phyloP scores from a whole-genome alignment of 1,140 invertebrate species.

The Cataglyphis hispanica region DNA sequence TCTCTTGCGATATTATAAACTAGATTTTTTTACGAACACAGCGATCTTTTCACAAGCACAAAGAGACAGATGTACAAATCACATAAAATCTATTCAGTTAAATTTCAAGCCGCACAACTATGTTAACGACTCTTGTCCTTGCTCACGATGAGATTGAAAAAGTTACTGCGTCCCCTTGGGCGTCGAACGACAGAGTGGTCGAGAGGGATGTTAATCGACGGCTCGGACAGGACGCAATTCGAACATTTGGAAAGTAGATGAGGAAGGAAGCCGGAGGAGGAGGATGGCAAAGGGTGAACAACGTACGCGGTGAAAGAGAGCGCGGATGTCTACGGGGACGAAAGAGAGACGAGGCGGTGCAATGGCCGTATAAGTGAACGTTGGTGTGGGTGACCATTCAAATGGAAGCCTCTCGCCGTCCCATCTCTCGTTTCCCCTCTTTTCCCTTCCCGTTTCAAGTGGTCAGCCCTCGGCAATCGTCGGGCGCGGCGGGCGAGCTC shows the following conservation, averaged over 20 bases:
- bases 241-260: constrained; percentile 60
- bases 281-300: constrained; percentile 9
- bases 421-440: constrained; percentile 15
- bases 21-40: constrained; percentile 15
- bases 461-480: constrained; percentile 55
- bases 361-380: constrained; percentile 42
- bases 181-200: constrained; percentile 43
- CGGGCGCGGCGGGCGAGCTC: not conserved
- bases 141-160: constrained; percentile 59
- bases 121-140: constrained; percentile 57
- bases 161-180: constrained; percentile 42
- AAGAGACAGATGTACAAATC: constrained; percentile 39
- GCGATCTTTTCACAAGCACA: not conserved
- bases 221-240: constrained; percentile 46
- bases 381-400: constrained; percentile 42
- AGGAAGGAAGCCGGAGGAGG: constrained; percentile 11
- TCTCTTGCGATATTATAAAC: not conserved
- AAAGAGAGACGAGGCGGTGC: constrained; percentile 26
- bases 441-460: constrained; percentile 51
- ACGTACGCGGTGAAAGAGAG: constrained; percentile 26
- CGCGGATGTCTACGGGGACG: not conserved
- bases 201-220: constrained; percentile 59
- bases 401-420: constrained; percentile 36
- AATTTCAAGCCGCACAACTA: constrained; percentile 33
- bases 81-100: constrained; percentile 43